Evolutionary conservation across 2,113 vertebrate genomes (phyloP).

Genomic region (Clarias magur): DNA sequence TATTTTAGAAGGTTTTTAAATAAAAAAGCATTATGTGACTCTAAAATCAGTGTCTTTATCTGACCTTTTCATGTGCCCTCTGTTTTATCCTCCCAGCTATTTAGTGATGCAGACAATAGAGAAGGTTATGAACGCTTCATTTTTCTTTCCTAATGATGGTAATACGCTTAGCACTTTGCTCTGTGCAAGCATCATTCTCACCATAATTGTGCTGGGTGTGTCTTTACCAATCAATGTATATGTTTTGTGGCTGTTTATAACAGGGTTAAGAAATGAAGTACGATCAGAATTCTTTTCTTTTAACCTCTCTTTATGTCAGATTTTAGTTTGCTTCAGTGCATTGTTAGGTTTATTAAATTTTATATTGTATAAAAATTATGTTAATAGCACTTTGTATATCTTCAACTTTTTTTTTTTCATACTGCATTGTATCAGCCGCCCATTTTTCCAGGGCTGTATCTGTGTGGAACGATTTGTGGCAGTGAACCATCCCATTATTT

Average conservation of each 20-base stretch:
- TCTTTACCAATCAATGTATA: neutral
- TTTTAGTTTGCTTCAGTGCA: neutral
- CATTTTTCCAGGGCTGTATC: slow-evolving; percentile 37
- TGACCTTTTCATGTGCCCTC: no score
- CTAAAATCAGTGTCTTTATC: no score
- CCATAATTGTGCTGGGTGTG: neutral
- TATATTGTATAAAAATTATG: neutral
- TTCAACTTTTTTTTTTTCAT: neutral
- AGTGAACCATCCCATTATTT: slow-evolving; percentile 33
- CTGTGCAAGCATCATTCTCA: neutral
- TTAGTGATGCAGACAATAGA: no score
- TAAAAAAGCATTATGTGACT: no score
- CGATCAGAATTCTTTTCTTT: neutral
- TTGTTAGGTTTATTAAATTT: neutral
- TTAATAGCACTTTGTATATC: neutral
- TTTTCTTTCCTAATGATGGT: no score
- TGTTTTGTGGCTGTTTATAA: neutral
- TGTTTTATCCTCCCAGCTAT: no score
- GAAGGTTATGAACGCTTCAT: no score
- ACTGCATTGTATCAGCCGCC: neutral
- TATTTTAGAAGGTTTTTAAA: no score
- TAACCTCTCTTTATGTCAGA: neutral
- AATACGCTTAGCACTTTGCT: no score
- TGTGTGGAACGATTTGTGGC: slow-evolving; percentile 35
- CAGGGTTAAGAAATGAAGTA: neutral